Base-by-base conservation (phyloP, 2,113 vertebrate species). In the Thomomys bottae region DNA sequence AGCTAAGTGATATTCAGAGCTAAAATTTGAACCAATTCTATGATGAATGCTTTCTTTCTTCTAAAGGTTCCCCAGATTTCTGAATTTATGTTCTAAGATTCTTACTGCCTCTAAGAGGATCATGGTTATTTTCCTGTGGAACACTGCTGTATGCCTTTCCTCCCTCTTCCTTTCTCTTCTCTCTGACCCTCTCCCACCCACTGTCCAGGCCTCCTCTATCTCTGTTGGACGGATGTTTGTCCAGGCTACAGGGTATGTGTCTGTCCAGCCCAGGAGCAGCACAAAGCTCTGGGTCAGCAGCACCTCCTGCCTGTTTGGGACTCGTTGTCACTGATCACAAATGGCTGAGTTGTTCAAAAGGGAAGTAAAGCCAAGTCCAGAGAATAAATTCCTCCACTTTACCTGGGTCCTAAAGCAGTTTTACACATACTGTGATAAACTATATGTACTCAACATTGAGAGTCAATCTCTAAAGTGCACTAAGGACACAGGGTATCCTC, bases 1-100 rank as follows among this genome's bases (percentile, higher is more conserved):
- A 88, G 84, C 63, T 78, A 26, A n/a, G 96, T 85, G 84, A 54
- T 34, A 67, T 15, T 68, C 40, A 64, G 71, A 91, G 70, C 45
- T 63, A 10, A 40, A 28, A 72, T 88, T 45, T 68, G 61, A 93
- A 54, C 21, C 0, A 5, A 32, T 2, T 82, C 73, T 72, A 0
- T 24, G 28, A 67, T 14, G 15, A 30, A 66, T 4, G 36, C n/a
- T 57, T 59, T 1, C 49, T 66, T 81, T 21, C 59, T 91, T 77
- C 76, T 64, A 32, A 18, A 28, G 32, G 34, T 57, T 80, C 10
- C 87, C 42, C 38, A 54, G 73, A 72, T 63, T 87, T 87, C 70
- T 49, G 40, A 32, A 49, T 93, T 54, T 85, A 34, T 57, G 24
- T 71, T 84, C 40, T 57, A 23, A 8, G 21, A 45, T 30, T 84